A percentile compares a stretch with the other conserved stretches of the same genome.
phyloP scores from a whole-genome alignment of 2,113 vertebrate genomes.

The Neolamprologus toae region DNA sequence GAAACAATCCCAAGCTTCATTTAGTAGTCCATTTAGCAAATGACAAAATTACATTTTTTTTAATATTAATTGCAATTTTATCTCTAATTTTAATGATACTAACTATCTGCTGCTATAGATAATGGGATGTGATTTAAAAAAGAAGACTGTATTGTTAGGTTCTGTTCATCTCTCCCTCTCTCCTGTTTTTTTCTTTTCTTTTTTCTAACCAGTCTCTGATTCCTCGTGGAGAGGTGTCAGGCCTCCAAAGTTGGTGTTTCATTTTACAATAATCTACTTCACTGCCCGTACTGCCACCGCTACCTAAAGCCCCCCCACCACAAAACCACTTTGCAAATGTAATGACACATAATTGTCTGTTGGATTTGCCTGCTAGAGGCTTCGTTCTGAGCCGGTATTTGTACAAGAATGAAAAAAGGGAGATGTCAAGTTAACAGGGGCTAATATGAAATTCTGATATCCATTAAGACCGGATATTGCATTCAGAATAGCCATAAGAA shows the following conservation, averaged over 20 bases:
- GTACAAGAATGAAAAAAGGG: slow-evolving; percentile 24
- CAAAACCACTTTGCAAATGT: slow-evolving; percentile 49
- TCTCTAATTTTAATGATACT: background rate
- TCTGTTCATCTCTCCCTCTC: background rate
- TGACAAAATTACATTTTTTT: background rate
- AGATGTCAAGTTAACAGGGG: slow-evolving; percentile 46
- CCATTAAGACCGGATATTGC: background rate
- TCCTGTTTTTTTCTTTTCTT: background rate
- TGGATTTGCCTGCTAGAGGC: slow-evolving; percentile 21
- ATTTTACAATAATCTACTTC: slow-evolving; percentile 33
- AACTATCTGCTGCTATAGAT: background rate
- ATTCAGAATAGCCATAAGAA: background rate
- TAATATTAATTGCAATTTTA: background rate
- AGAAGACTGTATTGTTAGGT: background rate
- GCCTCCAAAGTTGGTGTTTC: slow-evolving; percentile 26
- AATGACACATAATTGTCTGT: slow-evolving; percentile 52
- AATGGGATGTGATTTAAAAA: background rate
- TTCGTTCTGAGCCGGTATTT: slow-evolving; percentile 37
- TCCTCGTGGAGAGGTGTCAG: background rate
- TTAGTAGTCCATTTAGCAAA: background rate
- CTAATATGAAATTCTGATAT: slow-evolving; percentile 46
- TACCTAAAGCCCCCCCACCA: background rate
- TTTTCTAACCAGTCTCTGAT: background rate
- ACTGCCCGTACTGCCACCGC: background rate
- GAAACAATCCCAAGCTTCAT: background rate